A percentile compares a stretch with the other conserved stretches of the same genome.
phyloP scores from a whole-genome alignment of 1,140 invertebrate species.

The Aphelenchoides fujianensis region DNA sequence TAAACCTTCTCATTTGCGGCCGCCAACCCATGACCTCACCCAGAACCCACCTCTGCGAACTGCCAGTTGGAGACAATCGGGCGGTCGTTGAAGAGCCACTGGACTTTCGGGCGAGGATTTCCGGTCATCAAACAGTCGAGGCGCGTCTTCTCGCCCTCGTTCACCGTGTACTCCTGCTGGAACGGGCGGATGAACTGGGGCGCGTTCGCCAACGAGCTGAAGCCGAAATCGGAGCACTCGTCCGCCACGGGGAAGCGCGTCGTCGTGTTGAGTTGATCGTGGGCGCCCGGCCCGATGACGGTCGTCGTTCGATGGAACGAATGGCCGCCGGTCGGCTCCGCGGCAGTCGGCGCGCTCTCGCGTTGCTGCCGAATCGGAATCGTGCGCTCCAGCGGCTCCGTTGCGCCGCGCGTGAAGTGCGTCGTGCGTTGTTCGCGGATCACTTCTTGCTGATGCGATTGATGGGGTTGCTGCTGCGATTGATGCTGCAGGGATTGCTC shows the following conservation, averaged over 20 bases:
- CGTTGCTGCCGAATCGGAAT: conserved; percentile 22
- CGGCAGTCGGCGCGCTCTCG: conserved; percentile 40
- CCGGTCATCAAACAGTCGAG: conserved; percentile 65
- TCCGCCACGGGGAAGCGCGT: conserved; percentile 19
- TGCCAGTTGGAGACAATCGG: conserved; percentile 59
- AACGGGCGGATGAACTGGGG: conserved; percentile 60
- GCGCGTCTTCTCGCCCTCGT: conserved; percentile 63
- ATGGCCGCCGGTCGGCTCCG: neutral
- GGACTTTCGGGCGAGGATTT: conserved; percentile 65
- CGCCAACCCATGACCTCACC: too few species aligned
- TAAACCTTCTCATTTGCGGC: too few species aligned
- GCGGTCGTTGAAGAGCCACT: conserved; percentile 66
- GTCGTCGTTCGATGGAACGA: neutral
- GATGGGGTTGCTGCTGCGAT: too few species aligned
- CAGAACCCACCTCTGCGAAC: too few species aligned
- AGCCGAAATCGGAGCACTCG: conserved; percentile 1
- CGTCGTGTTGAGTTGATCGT: neutral
- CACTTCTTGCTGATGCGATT: neutral
- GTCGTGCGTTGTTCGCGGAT: neutral
- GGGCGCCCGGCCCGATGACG: neutral
- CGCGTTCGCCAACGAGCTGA: conserved; percentile 33
- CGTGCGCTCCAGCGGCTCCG: neutral
- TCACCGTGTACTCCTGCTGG: conserved; percentile 60
- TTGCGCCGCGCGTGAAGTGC: neutral
- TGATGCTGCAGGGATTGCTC: too few species aligned